Evolutionary conservation across 2,888 invertebrate species (phyloP).

Genomic region (Andricus curvator): DNA sequence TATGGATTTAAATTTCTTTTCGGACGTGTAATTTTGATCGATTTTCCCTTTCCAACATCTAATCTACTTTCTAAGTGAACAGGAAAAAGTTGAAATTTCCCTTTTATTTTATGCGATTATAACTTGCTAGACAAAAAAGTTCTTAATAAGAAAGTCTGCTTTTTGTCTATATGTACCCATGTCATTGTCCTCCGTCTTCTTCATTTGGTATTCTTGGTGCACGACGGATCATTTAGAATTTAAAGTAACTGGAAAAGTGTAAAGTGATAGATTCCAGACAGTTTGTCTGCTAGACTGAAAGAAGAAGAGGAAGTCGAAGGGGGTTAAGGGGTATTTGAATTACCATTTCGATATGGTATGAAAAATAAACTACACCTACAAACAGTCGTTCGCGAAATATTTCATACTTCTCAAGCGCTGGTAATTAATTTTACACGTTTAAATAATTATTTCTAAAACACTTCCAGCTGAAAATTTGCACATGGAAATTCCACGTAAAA

Average conservation of each 20-base stretch:
- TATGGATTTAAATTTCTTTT: neutral
- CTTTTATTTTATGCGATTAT: neutral
- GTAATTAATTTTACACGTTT: too few relatives aligned
- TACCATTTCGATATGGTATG: constrained; percentile 1
- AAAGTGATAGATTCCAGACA: constrained; percentile 36
- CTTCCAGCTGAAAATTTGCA: too few relatives aligned
- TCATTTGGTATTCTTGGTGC: constrained; percentile 30
- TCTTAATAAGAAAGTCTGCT: neutral
- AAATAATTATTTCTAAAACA: too few relatives aligned
- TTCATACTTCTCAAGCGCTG: too few relatives aligned
- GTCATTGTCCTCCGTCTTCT: constrained; percentile 17
- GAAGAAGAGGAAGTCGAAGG: constrained; percentile 11
- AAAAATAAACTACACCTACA: too few relatives aligned
- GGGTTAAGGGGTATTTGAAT: constrained; percentile 22
- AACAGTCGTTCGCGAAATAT: too few relatives aligned
- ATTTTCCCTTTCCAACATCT: neutral
- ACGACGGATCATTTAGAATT: constrained; percentile 25
- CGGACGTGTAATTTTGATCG: neutral
- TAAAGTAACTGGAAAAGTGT: constrained; percentile 28
- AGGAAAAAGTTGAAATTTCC: neutral
- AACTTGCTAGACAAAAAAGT: neutral
- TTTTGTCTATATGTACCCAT: neutral
- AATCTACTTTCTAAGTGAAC: neutral
- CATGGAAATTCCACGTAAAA: too few relatives aligned
- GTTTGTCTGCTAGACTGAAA: constrained; percentile 19